phyloP scores from a whole-genome alignment of 2,797 vertebrate species.

The Steatocranus sp. region DNA sequence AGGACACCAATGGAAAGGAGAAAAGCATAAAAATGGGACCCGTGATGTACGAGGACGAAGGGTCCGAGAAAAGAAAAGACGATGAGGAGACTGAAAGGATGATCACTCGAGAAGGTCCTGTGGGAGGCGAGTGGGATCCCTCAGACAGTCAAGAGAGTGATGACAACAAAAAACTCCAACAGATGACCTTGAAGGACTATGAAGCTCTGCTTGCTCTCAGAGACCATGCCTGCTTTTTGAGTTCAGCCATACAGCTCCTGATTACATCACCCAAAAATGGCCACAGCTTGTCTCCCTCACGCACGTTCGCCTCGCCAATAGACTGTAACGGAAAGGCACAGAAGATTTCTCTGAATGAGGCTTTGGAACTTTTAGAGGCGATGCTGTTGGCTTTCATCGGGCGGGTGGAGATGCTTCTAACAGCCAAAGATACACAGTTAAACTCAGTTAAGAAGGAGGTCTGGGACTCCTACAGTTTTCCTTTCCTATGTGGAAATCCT shows the following conservation, averaged over 20 bases:
- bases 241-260: constrained; percentile 86
- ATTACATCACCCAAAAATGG: constrained; percentile 76
- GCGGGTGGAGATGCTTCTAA: constrained; percentile 76
- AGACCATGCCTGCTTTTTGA: constrained; percentile 84
- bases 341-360: constrained; percentile 75
- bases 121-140: constrained; percentile 66
- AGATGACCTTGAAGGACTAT: constrained; percentile 73
- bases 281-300: constrained; percentile 66
- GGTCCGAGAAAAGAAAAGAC: constrained; percentile 73
- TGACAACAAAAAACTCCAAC: neutral
- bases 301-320: neutral
- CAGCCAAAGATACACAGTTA: neutral
- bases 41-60: constrained; percentile 71
- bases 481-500: neutral
- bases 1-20: constrained; percentile 63
- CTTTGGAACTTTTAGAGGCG: constrained; percentile 83
- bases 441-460: constrained; percentile 47
- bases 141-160: constrained; percentile 15
- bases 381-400: constrained; percentile 81
- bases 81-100: constrained; percentile 71
- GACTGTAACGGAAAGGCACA: constrained; percentile 33
- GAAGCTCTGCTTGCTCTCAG: constrained; percentile 81
- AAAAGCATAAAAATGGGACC: constrained; percentile 27
- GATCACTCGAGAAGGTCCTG: constrained; percentile 72
- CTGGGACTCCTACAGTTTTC: constrained; percentile 52